These are phyloP conservation scores for Metaphire vulgaris DNA, from an alignment of 1,140 invertebrate species.

Conservation along the genomic window DNA sequence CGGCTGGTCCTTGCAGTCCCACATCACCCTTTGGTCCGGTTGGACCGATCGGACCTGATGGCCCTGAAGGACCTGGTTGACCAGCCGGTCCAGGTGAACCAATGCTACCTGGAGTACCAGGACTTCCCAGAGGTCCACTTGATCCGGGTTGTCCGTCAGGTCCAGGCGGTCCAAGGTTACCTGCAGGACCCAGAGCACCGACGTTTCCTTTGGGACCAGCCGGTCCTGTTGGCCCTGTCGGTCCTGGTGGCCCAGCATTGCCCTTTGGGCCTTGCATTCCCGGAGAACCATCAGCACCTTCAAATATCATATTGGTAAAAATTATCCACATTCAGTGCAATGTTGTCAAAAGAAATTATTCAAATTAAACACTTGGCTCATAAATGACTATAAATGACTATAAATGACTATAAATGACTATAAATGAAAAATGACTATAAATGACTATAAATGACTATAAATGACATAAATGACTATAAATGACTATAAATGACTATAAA, in stretches of 20 bases:
- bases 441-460: no score
- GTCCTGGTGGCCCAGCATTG: slow-evolving; percentile 3
- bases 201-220: slow-evolving; percentile 15
- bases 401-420: no score
- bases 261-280: slow-evolving; percentile 14
- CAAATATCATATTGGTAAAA: no score
- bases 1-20: slow-evolving; percentile 66
- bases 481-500: no score
- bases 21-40: neutral
- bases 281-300: slow-evolving; percentile 10
- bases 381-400: no score
- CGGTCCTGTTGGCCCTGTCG: neutral
- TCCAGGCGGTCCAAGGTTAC: neutral
- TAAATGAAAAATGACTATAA: no score
- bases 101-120: slow-evolving; percentile 5
- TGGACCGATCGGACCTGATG: slow-evolving; percentile 60
- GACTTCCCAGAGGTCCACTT: slow-evolving; percentile 6
- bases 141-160: neutral
- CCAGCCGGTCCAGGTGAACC: slow-evolving; percentile 16
- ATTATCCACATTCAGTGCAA: no score
- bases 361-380: no score
- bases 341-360: no score
- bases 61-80: slow-evolving; percentile 57
- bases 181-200: slow-evolving; percentile 7
- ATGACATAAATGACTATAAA: no score